phyloP scores from a whole-genome alignment of 2,113 vertebrate genomes.

The Barbus barbus region DNA sequence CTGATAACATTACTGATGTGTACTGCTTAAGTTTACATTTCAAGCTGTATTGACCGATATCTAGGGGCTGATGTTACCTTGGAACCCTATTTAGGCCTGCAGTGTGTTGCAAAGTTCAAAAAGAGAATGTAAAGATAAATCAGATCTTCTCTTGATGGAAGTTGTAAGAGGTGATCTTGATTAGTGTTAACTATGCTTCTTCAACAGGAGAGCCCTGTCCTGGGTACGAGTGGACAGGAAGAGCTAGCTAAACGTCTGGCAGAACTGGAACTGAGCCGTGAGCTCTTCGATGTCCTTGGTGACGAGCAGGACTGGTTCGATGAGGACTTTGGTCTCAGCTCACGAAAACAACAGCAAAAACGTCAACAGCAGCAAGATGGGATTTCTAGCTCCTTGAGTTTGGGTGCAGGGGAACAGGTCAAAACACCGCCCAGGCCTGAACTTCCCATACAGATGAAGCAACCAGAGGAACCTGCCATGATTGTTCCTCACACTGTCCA shows the following conservation, averaged over 20 bases:
- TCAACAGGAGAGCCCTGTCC: slow-evolving; percentile 86
- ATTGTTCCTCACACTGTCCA: slow-evolving; percentile 84
- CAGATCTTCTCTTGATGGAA: background rate
- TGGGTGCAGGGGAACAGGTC: slow-evolving; percentile 59
- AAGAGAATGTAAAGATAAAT: background rate
- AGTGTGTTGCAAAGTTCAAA: slow-evolving; percentile 65
- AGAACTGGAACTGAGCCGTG: slow-evolving; percentile 89
- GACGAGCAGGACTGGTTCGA: slow-evolving; percentile 99
- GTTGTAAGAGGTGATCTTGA: background rate
- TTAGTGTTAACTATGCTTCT: background rate
- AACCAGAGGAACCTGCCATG: slow-evolving; percentile 82
- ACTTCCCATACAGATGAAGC: slow-evolving; percentile 72
- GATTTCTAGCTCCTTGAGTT: slow-evolving; percentile 29
- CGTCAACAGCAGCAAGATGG: slow-evolving; percentile 54
- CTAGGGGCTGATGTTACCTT: slow-evolving; percentile 20
- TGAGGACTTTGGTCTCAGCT: slow-evolving; percentile 96
- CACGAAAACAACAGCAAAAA: slow-evolving; percentile 78
- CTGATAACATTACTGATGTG: slow-evolving; percentile 34
- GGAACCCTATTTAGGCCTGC: slow-evolving; percentile 2
- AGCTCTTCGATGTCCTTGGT: slow-evolving; percentile 83
- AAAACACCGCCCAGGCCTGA: slow-evolving; percentile 78
- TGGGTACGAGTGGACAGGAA: slow-evolving; percentile 88
- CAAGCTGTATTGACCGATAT: slow-evolving; percentile 47
- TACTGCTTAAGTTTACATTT: slow-evolving; percentile 9
- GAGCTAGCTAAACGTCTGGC: slow-evolving; percentile 91